A percentile compares a stretch with the other conserved stretches of the same genome.
Conservation (phyloP, 2,797 vertebrate species). For the Lerista edwardsae region DNA sequence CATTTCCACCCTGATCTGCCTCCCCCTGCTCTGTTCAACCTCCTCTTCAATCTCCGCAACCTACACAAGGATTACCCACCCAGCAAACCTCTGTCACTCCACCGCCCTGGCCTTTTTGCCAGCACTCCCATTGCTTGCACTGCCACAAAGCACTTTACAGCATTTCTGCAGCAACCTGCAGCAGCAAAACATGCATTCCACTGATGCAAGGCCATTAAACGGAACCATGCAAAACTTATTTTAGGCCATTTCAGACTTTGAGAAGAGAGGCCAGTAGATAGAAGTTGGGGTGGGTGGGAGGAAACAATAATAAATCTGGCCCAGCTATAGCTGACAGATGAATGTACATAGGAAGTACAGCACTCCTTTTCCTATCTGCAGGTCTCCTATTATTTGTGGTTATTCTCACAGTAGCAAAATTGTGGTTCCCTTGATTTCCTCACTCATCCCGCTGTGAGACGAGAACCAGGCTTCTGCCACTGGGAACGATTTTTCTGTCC, state of each 20-base stretch:
- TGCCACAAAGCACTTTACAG: too few species aligned
- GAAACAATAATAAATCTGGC: background rate
- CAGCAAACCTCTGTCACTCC: too few species aligned
- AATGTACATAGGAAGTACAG: slow-evolving; percentile 39
- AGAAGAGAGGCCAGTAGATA: background rate
- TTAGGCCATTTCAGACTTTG: background rate
- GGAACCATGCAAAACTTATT: background rate
- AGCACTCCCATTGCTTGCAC: too few species aligned
- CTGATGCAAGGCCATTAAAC: background rate
- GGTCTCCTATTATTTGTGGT: slow-evolving; percentile 49
- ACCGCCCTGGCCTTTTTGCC: too few species aligned
- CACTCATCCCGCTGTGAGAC: slow-evolving; percentile 71
- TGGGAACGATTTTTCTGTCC: slow-evolving; percentile 77
- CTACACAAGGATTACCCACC: too few species aligned
- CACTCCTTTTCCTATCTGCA: slow-evolving; percentile 47
- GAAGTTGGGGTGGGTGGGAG: too few species aligned
- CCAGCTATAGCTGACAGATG: slow-evolving; percentile 29
- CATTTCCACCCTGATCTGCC: too few species aligned
- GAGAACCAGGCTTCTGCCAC: slow-evolving; percentile 67
- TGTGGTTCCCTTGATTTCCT: slow-evolving; percentile 68
- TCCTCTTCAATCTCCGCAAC: too few species aligned
- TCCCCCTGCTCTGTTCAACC: too few species aligned
- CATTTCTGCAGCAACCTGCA: too few species aligned
- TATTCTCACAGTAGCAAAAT: slow-evolving; percentile 68
- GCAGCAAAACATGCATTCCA: too few species aligned